phyloP scores from a whole-genome alignment of 2,113 vertebrate genomes.

The Microtus montanus region DNA sequence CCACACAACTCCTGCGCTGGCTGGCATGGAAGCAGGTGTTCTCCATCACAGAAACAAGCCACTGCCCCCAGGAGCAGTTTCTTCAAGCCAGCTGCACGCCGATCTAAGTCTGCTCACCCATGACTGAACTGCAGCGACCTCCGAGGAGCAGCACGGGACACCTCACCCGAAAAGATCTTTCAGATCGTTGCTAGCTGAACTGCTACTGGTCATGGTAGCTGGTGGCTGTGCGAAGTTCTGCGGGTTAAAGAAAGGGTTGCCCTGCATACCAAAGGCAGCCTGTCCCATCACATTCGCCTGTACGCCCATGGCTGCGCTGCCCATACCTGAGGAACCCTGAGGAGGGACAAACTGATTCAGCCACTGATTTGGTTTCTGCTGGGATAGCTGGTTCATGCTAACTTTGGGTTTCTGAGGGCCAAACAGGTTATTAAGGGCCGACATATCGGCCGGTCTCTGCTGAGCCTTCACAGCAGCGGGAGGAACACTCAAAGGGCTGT shows the following conservation, averaged over 20 bases:
- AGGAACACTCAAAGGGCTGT: conserved; percentile 85
- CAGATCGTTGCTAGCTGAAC: conserved; percentile 95
- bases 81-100: conserved; percentile 73
- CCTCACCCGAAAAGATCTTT: conserved; percentile 97
- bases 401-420: conserved; percentile 95
- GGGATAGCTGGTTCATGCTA: conserved; percentile 94
- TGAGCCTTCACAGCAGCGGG: conserved; percentile 81
- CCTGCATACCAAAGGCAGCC: conserved; percentile 93
- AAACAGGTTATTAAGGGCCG: conserved; percentile 95
- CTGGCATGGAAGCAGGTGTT: conserved; percentile 71
- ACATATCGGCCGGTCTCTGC: conserved; percentile 91
- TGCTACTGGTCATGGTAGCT: conserved; percentile 89
- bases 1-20: conserved; percentile 64
- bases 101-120: conserved; percentile 82
- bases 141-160: conserved; percentile 62
- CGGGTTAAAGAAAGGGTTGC: conserved; percentile 97
- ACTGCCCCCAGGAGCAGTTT: conserved; percentile 65
- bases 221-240: conserved; percentile 95
- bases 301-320: conserved; percentile 85
- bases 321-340: conserved; percentile 84
- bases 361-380: conserved; percentile 92
- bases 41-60: conserved; percentile 65
- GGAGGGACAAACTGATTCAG: conserved; percentile 90
- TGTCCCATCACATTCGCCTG: conserved; percentile 85
- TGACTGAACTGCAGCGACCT: conserved; percentile 75